Conservation (phyloP, 2,113 vertebrate genomes). For the Choloepus hoffmanni region DNA sequence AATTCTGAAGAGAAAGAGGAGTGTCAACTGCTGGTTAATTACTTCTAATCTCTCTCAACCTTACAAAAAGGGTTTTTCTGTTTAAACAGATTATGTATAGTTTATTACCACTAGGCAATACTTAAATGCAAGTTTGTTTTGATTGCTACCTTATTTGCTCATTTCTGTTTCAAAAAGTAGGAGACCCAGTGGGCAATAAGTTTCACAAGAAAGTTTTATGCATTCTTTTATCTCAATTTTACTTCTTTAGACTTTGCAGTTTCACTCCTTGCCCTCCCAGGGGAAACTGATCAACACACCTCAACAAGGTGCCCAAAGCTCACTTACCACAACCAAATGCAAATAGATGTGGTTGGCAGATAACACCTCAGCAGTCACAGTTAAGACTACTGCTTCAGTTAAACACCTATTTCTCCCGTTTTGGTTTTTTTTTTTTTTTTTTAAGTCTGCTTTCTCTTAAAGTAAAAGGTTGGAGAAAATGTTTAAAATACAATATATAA, state of each 20-base stretch:
- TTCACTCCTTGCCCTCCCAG: constrained; percentile 44
- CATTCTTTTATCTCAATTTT: constrained; percentile 41
- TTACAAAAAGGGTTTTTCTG: neutral
- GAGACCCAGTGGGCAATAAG: neutral
- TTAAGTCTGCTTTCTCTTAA: neutral
- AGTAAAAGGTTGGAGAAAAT: constrained; percentile 47
- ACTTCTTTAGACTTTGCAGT: constrained; percentile 37
- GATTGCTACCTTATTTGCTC: neutral
- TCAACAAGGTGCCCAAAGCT: neutral
- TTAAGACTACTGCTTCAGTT: neutral
- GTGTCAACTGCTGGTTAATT: neutral
- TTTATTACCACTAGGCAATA: constrained; percentile 39
- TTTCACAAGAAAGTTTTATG: constrained; percentile 30
- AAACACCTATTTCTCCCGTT: constrained; percentile 3
- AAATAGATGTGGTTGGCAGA: constrained; percentile 51
- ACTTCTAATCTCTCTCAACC: neutral
- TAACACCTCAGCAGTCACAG: neutral
- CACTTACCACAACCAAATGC: constrained; percentile 32
- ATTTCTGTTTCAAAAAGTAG: constrained; percentile 26
- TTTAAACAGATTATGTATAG: constrained; percentile 42
- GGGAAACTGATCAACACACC: neutral
- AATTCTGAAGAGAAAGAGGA: neutral
- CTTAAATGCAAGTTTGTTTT: neutral
- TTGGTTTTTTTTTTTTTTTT: neutral
- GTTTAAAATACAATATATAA: constrained; percentile 59